Conservation (phyloP, 1,140 invertebrate species). For the Micrasema longulum region DNA sequence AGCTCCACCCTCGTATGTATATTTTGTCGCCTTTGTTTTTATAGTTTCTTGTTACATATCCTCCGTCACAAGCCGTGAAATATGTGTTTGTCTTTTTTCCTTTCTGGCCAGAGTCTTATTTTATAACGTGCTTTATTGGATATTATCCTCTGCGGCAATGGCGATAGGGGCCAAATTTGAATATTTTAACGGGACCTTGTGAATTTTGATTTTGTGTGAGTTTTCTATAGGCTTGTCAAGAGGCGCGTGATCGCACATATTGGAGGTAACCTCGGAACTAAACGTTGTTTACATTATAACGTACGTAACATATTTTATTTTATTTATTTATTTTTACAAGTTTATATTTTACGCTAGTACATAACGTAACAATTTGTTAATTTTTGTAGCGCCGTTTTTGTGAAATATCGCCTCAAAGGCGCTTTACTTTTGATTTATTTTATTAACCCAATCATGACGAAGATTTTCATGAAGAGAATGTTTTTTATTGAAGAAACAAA, state of each 20-base stretch:
- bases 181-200: constrained; percentile 23
- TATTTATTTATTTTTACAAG: too few relatives aligned
- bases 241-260: constrained; percentile 10
- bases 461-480: too few relatives aligned
- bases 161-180: constrained; percentile 24
- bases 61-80: constrained; percentile 45
- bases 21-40: constrained; percentile 53
- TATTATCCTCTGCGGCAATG: constrained; percentile 45
- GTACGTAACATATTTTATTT: too few relatives aligned
- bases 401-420: too few relatives aligned
- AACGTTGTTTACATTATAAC: background rate
- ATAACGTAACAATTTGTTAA: too few relatives aligned
- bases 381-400: too few relatives aligned
- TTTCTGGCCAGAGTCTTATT: constrained; percentile 44
- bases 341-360: too few relatives aligned
- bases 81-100: constrained; percentile 54
- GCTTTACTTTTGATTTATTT: too few relatives aligned
- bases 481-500: too few relatives aligned
- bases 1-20: constrained; percentile 23
- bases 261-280: background rate
- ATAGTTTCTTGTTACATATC: constrained; percentile 52
- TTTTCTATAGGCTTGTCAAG: constrained; percentile 17
- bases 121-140: constrained; percentile 46
- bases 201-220: constrained; percentile 38
- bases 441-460: too few relatives aligned